Conservation (phyloP, 92 coral and sea anemone species). For the Epizoanthus illoricatus region DNA sequence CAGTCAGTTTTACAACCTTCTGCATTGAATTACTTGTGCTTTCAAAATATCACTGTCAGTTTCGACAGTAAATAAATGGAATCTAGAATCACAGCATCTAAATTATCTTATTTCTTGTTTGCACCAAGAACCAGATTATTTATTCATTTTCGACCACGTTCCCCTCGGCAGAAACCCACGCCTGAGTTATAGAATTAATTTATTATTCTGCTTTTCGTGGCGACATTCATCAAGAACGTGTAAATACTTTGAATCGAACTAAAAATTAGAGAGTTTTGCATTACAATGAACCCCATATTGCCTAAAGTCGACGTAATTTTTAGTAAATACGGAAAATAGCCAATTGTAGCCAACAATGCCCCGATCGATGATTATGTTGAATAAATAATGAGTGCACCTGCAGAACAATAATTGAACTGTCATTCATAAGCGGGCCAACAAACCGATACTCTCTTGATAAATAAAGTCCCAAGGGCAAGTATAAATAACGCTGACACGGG, state of each 20-base stretch:
- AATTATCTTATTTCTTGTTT: neutral
- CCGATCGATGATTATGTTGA: conserved; percentile 48
- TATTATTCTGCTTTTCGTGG: conserved; percentile 38
- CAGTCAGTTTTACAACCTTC: conserved; percentile 16
- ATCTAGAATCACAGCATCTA: neutral
- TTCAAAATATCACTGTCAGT: neutral
- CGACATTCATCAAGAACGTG: conserved; percentile 38
- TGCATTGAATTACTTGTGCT: neutral
- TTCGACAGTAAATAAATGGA: neutral
- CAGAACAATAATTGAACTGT: conserved; percentile 68
- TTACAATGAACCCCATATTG: conserved; percentile 55
- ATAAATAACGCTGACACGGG: conserved; percentile 69
- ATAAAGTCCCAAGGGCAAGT: conserved; percentile 67
- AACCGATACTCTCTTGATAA: conserved; percentile 78
- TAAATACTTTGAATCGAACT: conserved; percentile 32
- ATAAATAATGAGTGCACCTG: conserved; percentile 86
- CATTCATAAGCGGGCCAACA: conserved; percentile 80
- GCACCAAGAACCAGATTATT: neutral
- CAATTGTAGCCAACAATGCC: conserved; percentile 55
- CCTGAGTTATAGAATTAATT: neutral
- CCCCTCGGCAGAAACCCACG: conserved; percentile 8
- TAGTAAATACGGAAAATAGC: conserved; percentile 30
- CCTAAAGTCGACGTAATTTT: conserved; percentile 52
- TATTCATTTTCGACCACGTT: neutral
- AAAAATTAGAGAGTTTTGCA: conserved; percentile 51